Percentiles rank a stretch among this genome's conserved stretches.
These are phyloP conservation scores for Andricus curvator DNA, from an alignment of 2,888 invertebrate genomes.

Conservation along the genomic window DNA sequence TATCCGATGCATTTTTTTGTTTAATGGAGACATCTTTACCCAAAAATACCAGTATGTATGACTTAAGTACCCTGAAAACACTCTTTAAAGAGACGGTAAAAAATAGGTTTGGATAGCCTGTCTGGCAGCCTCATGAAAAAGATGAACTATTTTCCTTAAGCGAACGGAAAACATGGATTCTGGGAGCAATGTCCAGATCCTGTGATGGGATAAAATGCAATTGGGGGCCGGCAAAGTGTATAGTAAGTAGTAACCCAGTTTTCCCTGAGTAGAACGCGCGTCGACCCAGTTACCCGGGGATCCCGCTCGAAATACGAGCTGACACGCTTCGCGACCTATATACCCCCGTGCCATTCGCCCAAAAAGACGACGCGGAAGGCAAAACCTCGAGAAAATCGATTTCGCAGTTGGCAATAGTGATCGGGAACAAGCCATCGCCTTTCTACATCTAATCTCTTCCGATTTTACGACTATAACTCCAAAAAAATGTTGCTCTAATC, in stretches of 20 bases:
- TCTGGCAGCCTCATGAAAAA: not conserved
- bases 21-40: too few species aligned
- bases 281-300: slow-evolving; percentile 70
- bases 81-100: too few species aligned
- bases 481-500: not conserved
- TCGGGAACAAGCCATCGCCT: not conserved
- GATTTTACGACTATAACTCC: not conserved
- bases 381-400: slow-evolving; percentile 31
- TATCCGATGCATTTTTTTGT: not conserved
- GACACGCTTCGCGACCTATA: slow-evolving; percentile 46
- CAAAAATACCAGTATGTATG: too few species aligned
- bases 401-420: slow-evolving; percentile 34
- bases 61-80: too few species aligned
- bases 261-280: slow-evolving; percentile 57
- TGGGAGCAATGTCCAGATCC: not conserved
- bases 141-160: not conserved
- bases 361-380: slow-evolving; percentile 28
- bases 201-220: not conserved
- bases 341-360: slow-evolving; percentile 34
- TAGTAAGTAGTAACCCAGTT: slow-evolving; percentile 58
- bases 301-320: slow-evolving; percentile 66
- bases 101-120: too few species aligned
- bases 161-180: not conserved
- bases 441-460: not conserved
- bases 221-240: not conserved